Base-by-base conservation (phyloP, 2,113 vertebrate genomes). In the Antechinus flavipes region DNA sequence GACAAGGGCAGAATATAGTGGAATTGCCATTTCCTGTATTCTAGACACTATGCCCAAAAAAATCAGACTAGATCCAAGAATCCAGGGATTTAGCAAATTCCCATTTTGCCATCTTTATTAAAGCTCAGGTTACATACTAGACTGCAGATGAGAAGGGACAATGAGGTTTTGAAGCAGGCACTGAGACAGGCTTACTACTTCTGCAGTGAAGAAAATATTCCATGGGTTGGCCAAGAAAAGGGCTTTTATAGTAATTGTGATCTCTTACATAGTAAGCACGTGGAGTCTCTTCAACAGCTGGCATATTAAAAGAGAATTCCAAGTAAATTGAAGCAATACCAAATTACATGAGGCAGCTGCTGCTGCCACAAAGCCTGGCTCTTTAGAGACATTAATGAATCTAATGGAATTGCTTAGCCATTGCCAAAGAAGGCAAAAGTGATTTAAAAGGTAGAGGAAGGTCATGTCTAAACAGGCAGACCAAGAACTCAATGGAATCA, bases 331-430 rank as follows among this genome's bases (percentile, higher is more conserved):
- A 98, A 98, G 95, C 95, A 97, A 98, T 95, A 98, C 96, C 97
- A 97, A 98, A 98, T 98, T 97, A 98, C 95, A 98, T 68, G 97
- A 95, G 96, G 95, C 94, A 98, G 98, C 97, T 98, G 97, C 98
- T 98, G 96, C 95, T 98, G 96, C 89, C 93, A 61, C 54, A 94
- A 93, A 98, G 95, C 91, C 95, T 91, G 54, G 94, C 92, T 98
- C 92, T 98, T 98, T 95, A 98, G 97, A 97, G 98, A 95, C 97
- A 90, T 91, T 98, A 98, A 98, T 98, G 97, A 98, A 98, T 98
- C 95, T 98, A 98, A 98, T 98, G 95, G 97, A 98, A 98, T 97
- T 94, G 91, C 98, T 90, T 95, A 98, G 93, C 92, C 94, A 46
- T 96, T 98, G 97, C 97, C 96, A 98, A 98, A 97, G 96, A 84